Evolutionary conservation across 1,140 invertebrate genomes (phyloP).

Genomic region (Eumeta japonica): DNA sequence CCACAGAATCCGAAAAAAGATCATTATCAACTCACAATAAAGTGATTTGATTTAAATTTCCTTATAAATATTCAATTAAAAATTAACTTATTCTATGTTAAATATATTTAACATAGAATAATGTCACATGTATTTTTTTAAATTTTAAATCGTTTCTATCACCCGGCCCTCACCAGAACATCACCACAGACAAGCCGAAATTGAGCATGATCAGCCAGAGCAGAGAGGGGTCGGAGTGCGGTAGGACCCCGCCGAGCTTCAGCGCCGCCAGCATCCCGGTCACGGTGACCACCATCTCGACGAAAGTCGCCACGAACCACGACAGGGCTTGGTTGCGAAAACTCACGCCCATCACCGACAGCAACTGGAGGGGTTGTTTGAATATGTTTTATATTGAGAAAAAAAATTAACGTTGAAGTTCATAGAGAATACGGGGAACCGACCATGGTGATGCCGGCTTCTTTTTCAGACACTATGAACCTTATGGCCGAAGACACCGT

Average conservation of each 20-base stretch:
- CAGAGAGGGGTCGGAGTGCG: slow-evolving; percentile 56
- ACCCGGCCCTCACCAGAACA: slow-evolving; percentile 63
- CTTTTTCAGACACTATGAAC: slow-evolving; percentile 65
- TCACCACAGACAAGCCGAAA: slow-evolving; percentile 60
- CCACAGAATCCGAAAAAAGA: too few species aligned
- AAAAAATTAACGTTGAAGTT: background rate
- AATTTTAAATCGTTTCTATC: slow-evolving; percentile 3
- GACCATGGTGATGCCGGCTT: slow-evolving; percentile 67
- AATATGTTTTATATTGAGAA: background rate
- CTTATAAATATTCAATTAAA: too few species aligned
- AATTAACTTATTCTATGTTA: too few species aligned
- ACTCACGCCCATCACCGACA: slow-evolving; percentile 69
- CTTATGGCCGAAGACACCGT: slow-evolving; percentile 62
- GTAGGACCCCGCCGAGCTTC: slow-evolving; percentile 57
- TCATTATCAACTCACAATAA: too few species aligned
- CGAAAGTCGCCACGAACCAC: slow-evolving; percentile 60
- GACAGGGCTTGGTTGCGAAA: slow-evolving; percentile 62
- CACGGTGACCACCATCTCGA: slow-evolving; percentile 58
- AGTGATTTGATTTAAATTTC: too few species aligned
- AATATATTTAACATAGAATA: slow-evolving; percentile 4
- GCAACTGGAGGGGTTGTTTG: slow-evolving; percentile 51
- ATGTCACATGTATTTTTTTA: background rate
- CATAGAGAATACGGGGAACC: slow-evolving; percentile 8
- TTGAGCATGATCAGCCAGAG: slow-evolving; percentile 58
- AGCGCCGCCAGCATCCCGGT: slow-evolving; percentile 54